phyloP scores from a whole-genome alignment of 2,888 invertebrate genomes.

The Pandemis heparana region DNA sequence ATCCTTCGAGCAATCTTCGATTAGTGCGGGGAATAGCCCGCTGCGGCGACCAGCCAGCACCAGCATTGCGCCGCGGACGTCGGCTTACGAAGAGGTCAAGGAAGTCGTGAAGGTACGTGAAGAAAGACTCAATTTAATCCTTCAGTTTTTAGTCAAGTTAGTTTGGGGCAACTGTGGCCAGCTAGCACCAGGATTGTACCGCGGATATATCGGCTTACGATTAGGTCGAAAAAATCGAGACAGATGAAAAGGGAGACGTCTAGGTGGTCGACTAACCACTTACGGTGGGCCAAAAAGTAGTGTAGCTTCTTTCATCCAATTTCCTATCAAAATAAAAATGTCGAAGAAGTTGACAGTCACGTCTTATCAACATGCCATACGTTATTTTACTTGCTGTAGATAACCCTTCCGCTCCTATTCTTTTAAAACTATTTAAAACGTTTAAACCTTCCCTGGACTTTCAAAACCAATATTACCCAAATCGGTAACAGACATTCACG shows the following conservation, averaged over 20 bases:
- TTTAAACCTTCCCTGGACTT: no score
- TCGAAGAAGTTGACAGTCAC: no score
- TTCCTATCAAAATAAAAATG: no score
- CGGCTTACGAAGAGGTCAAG: constrained; percentile 62
- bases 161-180: neutral
- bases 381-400: no score
- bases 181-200: neutral
- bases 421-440: no score
- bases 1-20: constrained; percentile 75
- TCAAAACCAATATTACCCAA: no score
- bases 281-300: no score
- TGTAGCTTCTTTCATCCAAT: no score
- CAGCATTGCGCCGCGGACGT: constrained; percentile 70
- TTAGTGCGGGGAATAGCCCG: constrained; percentile 80
- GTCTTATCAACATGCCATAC: no score
- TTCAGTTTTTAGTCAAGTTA: neutral
- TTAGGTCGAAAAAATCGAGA: neutral
- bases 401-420: no score
- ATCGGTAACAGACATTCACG: no score
- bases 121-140: neutral
- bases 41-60: constrained; percentile 60
- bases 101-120: constrained; percentile 18
- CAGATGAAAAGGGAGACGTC: neutral
- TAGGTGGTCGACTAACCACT: neutral
- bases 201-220: neutral